A percentile compares a stretch with the other conserved stretches of the same genome.
phyloP scores from a whole-genome alignment of 2,113 vertebrate species.

The Steatornis caripensis region DNA sequence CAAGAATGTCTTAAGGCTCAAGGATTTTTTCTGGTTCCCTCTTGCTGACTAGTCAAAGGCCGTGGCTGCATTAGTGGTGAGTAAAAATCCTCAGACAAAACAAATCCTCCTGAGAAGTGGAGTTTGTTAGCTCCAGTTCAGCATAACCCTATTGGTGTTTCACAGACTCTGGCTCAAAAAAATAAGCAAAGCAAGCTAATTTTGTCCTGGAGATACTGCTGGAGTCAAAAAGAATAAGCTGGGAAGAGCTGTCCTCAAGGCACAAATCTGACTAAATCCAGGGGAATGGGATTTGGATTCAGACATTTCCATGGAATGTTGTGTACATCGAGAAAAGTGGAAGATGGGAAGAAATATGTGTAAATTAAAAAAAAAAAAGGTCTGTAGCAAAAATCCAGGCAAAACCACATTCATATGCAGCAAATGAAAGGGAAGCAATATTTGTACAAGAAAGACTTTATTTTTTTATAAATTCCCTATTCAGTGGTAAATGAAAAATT shows the following conservation, averaged over 20 bases:
- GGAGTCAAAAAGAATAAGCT: background rate
- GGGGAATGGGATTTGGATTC: background rate
- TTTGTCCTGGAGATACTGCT: background rate
- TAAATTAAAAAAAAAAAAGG: background rate
- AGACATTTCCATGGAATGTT: background rate
- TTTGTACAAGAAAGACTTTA: background rate
- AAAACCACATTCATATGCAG: background rate
- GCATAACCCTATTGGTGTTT: background rate
- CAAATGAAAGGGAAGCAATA: background rate
- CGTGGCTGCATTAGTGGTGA: background rate
- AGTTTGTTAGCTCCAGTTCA: background rate
- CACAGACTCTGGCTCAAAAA: background rate
- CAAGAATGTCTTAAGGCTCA: background rate
- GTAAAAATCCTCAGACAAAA: background rate
- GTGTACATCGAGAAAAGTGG: background rate
- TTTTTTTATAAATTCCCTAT: background rate
- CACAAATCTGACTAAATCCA: fast-evolving
- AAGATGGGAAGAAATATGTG: background rate
- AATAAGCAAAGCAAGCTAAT: background rate
- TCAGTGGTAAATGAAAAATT: background rate
- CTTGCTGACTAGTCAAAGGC: background rate
- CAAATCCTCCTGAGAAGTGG: background rate
- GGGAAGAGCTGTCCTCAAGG: background rate
- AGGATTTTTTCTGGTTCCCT: background rate
- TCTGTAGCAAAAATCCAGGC: background rate